These are phyloP conservation scores for Staurois parvus DNA, from an alignment of 2,797 vertebrate genomes.

Conservation along the genomic window DNA sequence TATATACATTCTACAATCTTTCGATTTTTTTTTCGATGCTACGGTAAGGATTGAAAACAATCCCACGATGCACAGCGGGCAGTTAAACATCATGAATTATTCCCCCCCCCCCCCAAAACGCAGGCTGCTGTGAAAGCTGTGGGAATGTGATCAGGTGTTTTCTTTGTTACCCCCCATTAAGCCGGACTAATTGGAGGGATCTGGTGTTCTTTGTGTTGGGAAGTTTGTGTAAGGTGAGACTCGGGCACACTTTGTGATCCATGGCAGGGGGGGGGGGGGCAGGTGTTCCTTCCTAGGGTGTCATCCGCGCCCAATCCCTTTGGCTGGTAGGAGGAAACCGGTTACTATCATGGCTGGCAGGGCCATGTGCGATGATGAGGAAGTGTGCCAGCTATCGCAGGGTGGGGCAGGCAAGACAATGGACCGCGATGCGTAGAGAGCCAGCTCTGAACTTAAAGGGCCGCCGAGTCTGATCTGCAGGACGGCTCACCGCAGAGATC, in stretches of 20 bases:
- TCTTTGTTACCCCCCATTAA: constrained; percentile 10
- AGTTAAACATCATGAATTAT: neutral
- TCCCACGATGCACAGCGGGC: too few relatives aligned
- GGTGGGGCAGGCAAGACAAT: constrained; percentile 53
- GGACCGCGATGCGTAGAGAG: neutral
- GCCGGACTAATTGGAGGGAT: constrained; percentile 20
- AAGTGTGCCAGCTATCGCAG: constrained; percentile 25
- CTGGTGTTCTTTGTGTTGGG: constrained; percentile 17
- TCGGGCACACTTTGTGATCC: constrained; percentile 3
- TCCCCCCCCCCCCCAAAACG: neutral
- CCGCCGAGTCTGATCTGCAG: neutral
- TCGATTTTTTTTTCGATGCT: too few relatives aligned
- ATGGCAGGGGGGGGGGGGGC: constrained; percentile 1
- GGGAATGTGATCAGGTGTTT: neutral
- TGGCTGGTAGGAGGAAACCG: neutral
- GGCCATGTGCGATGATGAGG: constrained; percentile 51
- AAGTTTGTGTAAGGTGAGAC: constrained; percentile 37
- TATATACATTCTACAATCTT: too few relatives aligned
- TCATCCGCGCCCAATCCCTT: neutral
- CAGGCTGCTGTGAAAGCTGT: neutral
- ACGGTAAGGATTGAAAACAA: neutral
- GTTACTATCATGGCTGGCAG: constrained; percentile 44
- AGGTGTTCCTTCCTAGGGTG: constrained; percentile 1
- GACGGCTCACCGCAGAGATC: too few relatives aligned
- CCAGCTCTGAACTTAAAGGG: constrained; percentile 1